Evolutionary conservation across 1,140 invertebrate genomes (phyloP).

Genomic region (Plutomurus gul): DNA sequence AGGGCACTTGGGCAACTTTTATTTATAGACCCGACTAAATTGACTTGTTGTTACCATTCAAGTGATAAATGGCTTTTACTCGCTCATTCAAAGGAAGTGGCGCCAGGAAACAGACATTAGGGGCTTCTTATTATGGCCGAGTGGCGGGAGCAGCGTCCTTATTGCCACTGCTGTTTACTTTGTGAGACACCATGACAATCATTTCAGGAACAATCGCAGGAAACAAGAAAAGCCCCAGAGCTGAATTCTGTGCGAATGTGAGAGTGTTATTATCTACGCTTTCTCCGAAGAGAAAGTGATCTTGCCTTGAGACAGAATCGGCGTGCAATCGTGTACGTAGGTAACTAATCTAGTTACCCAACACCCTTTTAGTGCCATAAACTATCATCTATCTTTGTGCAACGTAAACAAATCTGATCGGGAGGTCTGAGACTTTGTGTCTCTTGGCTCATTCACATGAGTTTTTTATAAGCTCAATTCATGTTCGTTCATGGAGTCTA

Average conservation of each 20-base stretch:
- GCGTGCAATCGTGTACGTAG: too few relatives aligned
- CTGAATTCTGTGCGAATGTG: neutral
- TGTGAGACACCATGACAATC: neutral
- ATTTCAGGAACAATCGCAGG: neutral
- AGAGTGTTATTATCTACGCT: too few relatives aligned
- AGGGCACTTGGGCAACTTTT: slow-evolving; percentile 1
- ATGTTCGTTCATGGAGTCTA: neutral
- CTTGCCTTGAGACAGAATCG: too few relatives aligned
- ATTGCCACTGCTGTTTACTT: neutral
- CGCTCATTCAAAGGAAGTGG: neutral
- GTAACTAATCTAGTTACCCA: too few relatives aligned
- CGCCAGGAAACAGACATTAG: neutral
- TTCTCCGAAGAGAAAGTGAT: neutral
- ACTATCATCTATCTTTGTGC: neutral
- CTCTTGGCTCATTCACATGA: neutral
- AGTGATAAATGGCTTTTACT: slow-evolving; percentile 12
- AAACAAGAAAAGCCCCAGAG: neutral
- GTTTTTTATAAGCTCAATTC: neutral
- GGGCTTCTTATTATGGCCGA: neutral
- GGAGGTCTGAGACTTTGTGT: neutral
- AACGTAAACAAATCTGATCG: slow-evolving; percentile 4
- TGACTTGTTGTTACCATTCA: slow-evolving; percentile 24
- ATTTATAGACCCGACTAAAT: slow-evolving; percentile 2
- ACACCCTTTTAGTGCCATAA: too few relatives aligned
- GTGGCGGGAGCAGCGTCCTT: too few relatives aligned